Evolutionary conservation across 2,888 invertebrate species (phyloP).

Genomic region (Watsonalla binaria): DNA sequence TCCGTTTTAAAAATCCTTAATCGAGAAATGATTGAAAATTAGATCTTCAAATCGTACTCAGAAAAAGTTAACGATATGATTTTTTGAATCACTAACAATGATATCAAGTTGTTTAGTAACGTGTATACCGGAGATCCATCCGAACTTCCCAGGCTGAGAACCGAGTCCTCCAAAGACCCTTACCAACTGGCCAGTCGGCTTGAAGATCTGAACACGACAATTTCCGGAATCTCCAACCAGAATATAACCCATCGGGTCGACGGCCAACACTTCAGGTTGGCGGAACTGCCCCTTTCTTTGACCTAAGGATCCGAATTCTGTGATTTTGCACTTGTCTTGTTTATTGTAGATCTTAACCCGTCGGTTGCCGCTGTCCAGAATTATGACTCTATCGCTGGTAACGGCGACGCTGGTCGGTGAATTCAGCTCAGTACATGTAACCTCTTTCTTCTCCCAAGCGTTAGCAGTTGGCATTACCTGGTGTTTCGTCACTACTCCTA

Average conservation of each 20-base stretch:
- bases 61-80: slow-evolving; percentile 67
- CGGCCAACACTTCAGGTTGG: slow-evolving; percentile 85
- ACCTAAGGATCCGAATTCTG: slow-evolving; percentile 83
- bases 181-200: slow-evolving; percentile 83
- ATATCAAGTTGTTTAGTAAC: slow-evolving; percentile 80
- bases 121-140: slow-evolving; percentile 84
- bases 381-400: slow-evolving; percentile 67
- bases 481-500: slow-evolving; percentile 73
- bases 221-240: slow-evolving; percentile 89
- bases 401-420: slow-evolving; percentile 85
- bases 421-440: slow-evolving; percentile 78
- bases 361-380: slow-evolving; percentile 86
- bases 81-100: slow-evolving; percentile 80
- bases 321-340: slow-evolving; percentile 71
- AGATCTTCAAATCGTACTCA: slow-evolving; percentile 23
- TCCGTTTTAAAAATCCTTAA: too few species aligned
- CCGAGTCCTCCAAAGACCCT: slow-evolving; percentile 81
- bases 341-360: slow-evolving; percentile 81
- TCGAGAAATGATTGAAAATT: too few species aligned
- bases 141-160: slow-evolving; percentile 72
- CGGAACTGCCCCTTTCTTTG: slow-evolving; percentile 83
- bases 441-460: slow-evolving; percentile 53
- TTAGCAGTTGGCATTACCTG: slow-evolving; percentile 43
- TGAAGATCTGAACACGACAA: slow-evolving; percentile 86
- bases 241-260: slow-evolving; percentile 85